Percentiles rank a stretch among this genome's conserved stretches.
phyloP scores from a whole-genome alignment of 2,113 vertebrate genomes.

The Ursus arctos region DNA sequence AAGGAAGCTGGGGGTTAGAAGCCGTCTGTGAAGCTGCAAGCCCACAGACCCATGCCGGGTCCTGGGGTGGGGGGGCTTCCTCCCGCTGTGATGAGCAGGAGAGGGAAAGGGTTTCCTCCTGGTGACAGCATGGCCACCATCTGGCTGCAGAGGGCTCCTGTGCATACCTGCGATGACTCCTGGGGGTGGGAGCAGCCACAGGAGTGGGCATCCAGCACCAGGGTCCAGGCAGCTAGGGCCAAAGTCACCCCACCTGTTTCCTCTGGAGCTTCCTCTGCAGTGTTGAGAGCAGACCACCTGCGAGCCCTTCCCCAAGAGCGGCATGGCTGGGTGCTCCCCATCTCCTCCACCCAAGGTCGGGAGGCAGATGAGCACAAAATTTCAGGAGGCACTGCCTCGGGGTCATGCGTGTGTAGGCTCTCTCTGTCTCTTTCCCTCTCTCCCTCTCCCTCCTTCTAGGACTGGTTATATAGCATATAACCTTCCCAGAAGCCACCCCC shows the following conservation, averaged over 20 bases:
- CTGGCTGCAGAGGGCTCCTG: background rate
- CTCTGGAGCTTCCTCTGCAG: background rate
- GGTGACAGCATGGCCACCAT: background rate
- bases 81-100: rapidly evolving
- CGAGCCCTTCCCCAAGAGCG: too few relatives aligned
- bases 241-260: background rate
- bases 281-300: background rate
- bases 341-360: background rate
- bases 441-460: background rate
- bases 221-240: background rate
- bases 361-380: background rate
- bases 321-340: background rate
- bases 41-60: too few relatives aligned
- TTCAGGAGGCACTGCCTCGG: background rate
- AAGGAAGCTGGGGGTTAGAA: background rate
- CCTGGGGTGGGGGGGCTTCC: background rate
- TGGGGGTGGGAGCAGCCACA: background rate
- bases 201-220: background rate
- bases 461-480: background rate
- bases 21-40: background rate
- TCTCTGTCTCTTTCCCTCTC: background rate
- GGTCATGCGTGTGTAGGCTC: background rate
- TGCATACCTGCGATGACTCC: too few relatives aligned
- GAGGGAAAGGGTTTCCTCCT: background rate
- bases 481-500: background rate